phyloP scores from a whole-genome alignment of 92 coral and sea anemone genomes.

The Zoanthus solanderi region DNA sequence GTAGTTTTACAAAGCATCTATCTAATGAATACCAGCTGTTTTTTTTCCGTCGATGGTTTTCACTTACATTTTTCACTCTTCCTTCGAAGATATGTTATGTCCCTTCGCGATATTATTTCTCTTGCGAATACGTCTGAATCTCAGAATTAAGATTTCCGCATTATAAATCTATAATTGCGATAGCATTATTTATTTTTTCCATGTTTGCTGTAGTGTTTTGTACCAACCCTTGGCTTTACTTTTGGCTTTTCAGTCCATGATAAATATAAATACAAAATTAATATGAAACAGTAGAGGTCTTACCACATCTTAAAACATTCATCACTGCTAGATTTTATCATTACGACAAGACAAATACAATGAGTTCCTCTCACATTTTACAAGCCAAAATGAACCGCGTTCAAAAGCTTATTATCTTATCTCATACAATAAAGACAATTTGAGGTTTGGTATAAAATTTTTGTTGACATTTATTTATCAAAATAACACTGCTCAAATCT shows the following conservation, averaged over 20 bases:
- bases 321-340: not conserved
- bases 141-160: not conserved
- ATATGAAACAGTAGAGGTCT: not conserved
- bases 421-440: not conserved
- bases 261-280: no score
- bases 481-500: constrained; percentile 7
- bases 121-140: not conserved
- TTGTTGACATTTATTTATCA: not conserved
- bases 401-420: not conserved
- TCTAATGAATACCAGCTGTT: not conserved
- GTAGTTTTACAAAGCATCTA: not conserved
- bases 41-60: not conserved
- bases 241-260: not conserved
- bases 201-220: not conserved
- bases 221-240: not conserved
- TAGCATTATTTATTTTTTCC: not conserved
- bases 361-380: not conserved
- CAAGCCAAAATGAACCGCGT: not conserved
- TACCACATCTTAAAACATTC: constrained; percentile 7
- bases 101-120: not conserved
- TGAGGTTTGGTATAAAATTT: not conserved
- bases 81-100: not conserved
- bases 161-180: not conserved
- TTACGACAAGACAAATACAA: not conserved
- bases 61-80: not conserved